Percentiles rank a stretch among this genome's conserved stretches.
Conservation (phyloP, 2,113 vertebrate genomes). For the Heterotilapia buettikoferi region DNA sequence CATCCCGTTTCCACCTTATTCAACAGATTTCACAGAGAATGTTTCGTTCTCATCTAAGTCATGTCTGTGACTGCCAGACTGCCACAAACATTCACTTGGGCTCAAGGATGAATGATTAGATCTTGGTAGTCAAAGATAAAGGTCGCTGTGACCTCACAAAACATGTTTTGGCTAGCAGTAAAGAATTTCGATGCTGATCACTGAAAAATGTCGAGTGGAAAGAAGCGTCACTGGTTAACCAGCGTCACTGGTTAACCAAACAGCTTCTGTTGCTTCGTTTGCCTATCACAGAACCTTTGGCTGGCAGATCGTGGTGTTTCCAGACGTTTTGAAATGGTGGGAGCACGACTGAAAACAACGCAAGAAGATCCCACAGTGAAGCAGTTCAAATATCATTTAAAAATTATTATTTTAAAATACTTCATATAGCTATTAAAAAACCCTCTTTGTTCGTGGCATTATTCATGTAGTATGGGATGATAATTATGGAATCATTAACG, state of each 20-base stretch:
- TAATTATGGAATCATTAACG: not conserved
- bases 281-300: not conserved
- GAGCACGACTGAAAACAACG: not conserved
- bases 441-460: not conserved
- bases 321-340: rapidly evolving
- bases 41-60: not conserved
- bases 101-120: not conserved
- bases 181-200: not conserved
- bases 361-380: not conserved
- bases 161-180: not conserved
- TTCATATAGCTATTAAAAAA: not conserved
- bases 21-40: not conserved
- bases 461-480: not conserved
- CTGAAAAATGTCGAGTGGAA: not conserved
- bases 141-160: not conserved
- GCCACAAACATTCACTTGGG: not conserved
- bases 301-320: rapidly evolving
- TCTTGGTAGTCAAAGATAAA: not conserved
- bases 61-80: not conserved
- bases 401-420: not conserved
- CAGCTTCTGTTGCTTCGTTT: not conserved
- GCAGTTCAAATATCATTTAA: not conserved
- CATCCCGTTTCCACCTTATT: not conserved
- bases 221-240: not conserved
- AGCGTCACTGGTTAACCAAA: not conserved